A percentile compares a stretch with the other conserved stretches of the same genome.
These are phyloP conservation scores for Leistus spinibarbis DNA, from an alignment of 2,888 invertebrate species.

Conservation along the genomic window DNA sequence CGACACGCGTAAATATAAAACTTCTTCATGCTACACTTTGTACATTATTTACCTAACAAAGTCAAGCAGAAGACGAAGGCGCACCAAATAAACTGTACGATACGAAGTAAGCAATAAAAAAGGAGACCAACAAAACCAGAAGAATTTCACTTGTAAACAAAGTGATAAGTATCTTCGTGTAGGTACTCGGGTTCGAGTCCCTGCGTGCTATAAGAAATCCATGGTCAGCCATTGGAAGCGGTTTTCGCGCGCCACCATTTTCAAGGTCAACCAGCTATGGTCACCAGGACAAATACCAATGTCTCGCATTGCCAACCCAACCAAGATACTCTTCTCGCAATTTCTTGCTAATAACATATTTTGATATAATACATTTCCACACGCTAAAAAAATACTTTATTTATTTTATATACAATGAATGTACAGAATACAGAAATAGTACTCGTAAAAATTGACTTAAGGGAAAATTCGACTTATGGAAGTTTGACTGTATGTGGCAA, in stretches of 20 bases:
- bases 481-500: no score
- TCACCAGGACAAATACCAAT: conserved; percentile 1
- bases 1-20: not conserved
- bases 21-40: not conserved
- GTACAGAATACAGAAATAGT: no score
- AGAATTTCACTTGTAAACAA: not conserved
- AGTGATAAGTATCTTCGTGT: not conserved
- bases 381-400: no score
- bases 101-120: not conserved
- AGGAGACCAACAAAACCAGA: not conserved
- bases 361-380: no score
- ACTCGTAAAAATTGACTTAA: no score
- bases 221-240: not conserved
- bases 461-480: no score
- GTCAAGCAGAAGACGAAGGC: not conserved
- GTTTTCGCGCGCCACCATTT: not conserved
- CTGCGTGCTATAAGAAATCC: not conserved
- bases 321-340: not conserved
- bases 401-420: no score
- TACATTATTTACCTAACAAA: not conserved
- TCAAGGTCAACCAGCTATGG: conserved; percentile 10
- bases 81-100: not conserved
- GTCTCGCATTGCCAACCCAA: not conserved
- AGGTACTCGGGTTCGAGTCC: conserved; percentile 1
- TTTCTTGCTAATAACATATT: not conserved